These are phyloP conservation scores for Lycocerus yunnanus DNA, from an alignment of 2,888 invertebrate species.

Conservation along the genomic window DNA sequence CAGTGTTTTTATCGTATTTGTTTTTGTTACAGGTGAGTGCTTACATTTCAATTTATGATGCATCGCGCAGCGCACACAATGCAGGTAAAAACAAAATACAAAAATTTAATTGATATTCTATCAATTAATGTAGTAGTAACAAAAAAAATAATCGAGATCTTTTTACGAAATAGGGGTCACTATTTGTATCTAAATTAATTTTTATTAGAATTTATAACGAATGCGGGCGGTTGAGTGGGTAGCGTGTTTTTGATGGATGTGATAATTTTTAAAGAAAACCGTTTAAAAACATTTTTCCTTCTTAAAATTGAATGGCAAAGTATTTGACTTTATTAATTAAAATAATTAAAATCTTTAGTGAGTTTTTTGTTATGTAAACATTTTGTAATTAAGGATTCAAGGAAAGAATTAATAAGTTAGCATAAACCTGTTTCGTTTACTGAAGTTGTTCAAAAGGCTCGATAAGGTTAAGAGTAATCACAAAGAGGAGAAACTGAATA, in stretches of 20 bases:
- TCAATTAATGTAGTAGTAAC: not conserved
- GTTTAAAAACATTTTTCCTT: not conserved
- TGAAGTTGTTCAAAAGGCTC: constrained; percentile 20
- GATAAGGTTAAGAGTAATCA: constrained; percentile 30
- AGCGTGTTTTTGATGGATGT: not conserved
- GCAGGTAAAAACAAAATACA: not conserved
- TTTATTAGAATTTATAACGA: not conserved
- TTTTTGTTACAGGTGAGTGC: not conserved
- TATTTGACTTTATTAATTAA: not conserved
- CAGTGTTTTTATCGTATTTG: not conserved
- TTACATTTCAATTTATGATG: not conserved
- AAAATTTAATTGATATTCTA: not conserved
- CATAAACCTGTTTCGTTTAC: constrained; percentile 25
- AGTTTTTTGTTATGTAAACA: not conserved
- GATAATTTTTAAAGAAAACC: not conserved
- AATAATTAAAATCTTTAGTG: not conserved
- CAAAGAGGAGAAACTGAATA: constrained; percentile 30
- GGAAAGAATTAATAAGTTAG: constrained; percentile 22
- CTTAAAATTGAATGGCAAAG: not conserved
- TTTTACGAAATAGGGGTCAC: not conserved
- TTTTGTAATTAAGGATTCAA: constrained; percentile 19
- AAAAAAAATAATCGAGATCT: not conserved
- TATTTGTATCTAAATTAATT: not conserved
- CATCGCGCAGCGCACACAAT: not conserved
- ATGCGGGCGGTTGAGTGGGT: not conserved